phyloP scores from a whole-genome alignment of 30 jellyfish, hydroid and myxozoan genomes.

The Aurelia coerulea region DNA sequence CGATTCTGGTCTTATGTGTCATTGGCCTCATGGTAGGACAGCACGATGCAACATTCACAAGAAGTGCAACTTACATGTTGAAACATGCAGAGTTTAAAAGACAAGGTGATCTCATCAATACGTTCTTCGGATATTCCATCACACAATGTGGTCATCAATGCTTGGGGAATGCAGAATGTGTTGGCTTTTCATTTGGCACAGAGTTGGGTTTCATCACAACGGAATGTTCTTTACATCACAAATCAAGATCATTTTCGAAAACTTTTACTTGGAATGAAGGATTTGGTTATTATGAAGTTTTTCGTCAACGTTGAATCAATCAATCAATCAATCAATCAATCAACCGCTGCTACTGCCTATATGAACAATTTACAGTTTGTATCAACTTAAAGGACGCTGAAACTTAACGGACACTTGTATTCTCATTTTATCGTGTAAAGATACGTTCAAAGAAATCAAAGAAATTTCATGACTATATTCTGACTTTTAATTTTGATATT shows the following conservation, averaged over 20 bases:
- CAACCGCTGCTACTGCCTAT: too few species aligned
- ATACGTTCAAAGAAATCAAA: neutral
- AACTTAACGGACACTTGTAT: neutral
- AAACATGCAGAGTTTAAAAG: neutral
- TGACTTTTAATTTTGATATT: too few species aligned
- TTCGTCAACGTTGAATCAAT: neutral
- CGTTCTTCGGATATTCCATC: neutral
- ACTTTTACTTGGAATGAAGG: neutral
- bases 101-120: neutral
- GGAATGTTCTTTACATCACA: constrained; percentile 17
- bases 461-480: neutral
- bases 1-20: neutral
- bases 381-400: too few species aligned
- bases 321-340: too few species aligned
- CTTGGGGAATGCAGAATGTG: constrained; percentile 7
- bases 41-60: neutral
- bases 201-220: neutral
- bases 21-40: neutral
- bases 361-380: too few species aligned
- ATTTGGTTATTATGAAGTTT: constrained; percentile 19
- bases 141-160: constrained; percentile 35
- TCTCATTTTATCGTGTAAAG: neutral
- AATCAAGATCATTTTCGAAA: neutral
- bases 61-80: neutral
- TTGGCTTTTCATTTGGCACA: constrained; percentile 30